phyloP scores from a whole-genome alignment of 1,140 invertebrate species.

The Drosophila saltans region DNA sequence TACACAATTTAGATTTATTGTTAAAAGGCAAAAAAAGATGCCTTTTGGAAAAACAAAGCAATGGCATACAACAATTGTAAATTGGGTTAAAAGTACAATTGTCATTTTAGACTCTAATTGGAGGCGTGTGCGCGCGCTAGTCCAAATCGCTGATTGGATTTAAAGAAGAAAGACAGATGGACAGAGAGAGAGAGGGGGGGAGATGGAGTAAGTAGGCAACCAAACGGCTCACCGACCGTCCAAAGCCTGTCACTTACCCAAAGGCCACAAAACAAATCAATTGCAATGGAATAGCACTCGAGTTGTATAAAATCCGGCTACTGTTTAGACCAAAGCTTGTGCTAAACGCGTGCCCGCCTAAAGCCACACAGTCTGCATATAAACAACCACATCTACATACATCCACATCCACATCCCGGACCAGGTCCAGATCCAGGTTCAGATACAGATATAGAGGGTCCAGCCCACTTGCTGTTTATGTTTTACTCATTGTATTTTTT shows the following conservation, averaged over 20 bases:
- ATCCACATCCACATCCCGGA: background rate
- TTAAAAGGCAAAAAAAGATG: slow-evolving; percentile 51
- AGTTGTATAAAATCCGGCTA: slow-evolving; percentile 36
- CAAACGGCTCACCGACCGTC: slow-evolving; percentile 19
- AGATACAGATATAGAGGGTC: slow-evolving; percentile 3
- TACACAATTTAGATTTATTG: slow-evolving; percentile 76
- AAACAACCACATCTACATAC: too few relatives aligned
- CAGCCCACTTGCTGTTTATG: slow-evolving; percentile 38
- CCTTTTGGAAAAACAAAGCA: slow-evolving; percentile 45
- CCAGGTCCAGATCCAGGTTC: slow-evolving; percentile 17
- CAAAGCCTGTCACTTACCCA: slow-evolving; percentile 68
- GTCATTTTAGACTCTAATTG: slow-evolving; percentile 78
- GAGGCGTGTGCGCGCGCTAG: slow-evolving; percentile 71
- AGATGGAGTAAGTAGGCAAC: too few relatives aligned
- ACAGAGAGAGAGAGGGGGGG: background rate
- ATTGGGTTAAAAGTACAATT: slow-evolving; percentile 81
- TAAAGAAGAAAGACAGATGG: slow-evolving; percentile 5
- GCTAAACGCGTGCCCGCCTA: slow-evolving; percentile 60
- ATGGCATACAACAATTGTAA: slow-evolving; percentile 41
- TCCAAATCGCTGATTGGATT: slow-evolving; percentile 68
- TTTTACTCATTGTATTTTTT: slow-evolving; percentile 1
- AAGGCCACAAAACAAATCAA: slow-evolving; percentile 76
- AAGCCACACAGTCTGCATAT: slow-evolving; percentile 23
- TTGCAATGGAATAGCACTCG: slow-evolving; percentile 39
- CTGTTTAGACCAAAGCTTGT: slow-evolving; percentile 54